A percentile compares a stretch with the other conserved stretches of the same genome.
Evolutionary conservation across 2,113 vertebrate genomes (phyloP).

Genomic region (Salminus brasiliensis): DNA sequence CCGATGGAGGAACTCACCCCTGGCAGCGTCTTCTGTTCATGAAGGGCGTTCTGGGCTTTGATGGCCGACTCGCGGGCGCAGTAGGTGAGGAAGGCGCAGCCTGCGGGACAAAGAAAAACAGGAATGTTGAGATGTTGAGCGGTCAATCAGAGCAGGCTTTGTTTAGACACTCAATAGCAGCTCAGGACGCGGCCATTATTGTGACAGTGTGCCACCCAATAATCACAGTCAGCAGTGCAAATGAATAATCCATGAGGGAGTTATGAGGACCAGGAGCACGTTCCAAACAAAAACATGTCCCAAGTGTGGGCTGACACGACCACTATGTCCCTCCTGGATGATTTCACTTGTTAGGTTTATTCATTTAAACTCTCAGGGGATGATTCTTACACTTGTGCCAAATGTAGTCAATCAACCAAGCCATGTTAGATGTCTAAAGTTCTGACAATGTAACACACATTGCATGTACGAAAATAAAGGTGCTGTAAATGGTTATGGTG

Average conservation of each 20-base stretch:
- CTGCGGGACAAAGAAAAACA: conserved; percentile 72
- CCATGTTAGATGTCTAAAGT: too few species aligned
- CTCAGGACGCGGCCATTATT: conserved; percentile 1
- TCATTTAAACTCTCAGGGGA: too few species aligned
- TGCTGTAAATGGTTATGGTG: too few species aligned
- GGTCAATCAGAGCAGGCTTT: conserved; percentile 15
- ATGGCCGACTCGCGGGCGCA: conserved; percentile 97
- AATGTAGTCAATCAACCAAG: too few species aligned
- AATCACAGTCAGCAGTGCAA: conserved; percentile 19
- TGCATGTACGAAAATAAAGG: too few species aligned
- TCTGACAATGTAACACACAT: too few species aligned
- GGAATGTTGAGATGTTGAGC: conserved; percentile 32
- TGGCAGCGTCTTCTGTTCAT: conserved; percentile 97
- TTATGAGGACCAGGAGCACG: not conserved
- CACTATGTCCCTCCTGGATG: not conserved
- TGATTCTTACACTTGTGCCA: too few species aligned
- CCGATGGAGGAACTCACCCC: conserved; percentile 83
- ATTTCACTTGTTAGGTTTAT: not conserved
- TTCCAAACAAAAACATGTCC: conserved; percentile 10
- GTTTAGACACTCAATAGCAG: conserved; percentile 27
- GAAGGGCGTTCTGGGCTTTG: conserved; percentile 97
- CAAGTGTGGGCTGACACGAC: not conserved
- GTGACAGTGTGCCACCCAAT: conserved; percentile 2
- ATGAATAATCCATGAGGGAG: conserved; percentile 18
- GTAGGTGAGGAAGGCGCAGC: conserved; percentile 97